Base-by-base conservation (phyloP, 2,888 invertebrate genomes). In the Sthenelais limicola region DNA sequence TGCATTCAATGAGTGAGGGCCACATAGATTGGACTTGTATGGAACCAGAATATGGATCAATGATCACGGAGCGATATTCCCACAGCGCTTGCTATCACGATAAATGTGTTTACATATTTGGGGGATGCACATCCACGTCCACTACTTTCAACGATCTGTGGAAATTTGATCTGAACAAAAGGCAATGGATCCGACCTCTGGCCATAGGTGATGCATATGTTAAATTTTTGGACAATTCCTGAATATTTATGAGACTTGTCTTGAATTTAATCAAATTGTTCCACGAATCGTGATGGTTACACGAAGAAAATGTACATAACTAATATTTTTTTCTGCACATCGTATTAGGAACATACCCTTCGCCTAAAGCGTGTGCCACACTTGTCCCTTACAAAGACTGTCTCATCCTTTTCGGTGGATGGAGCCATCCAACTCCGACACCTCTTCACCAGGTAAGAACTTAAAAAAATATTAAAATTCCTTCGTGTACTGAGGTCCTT, bases 121-220 rank as follows among this genome's bases (percentile, higher is more conserved):
- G 98, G 38, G 98, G 98, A 7, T 97, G 97, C 82, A 97, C 97
- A 15, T 94, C 94, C 47, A 93, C 94, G 71, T 94, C 94, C 82
- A 97, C 98, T 26, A 95, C 98, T 18, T 97, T 97, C 84, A 98
- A 98, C 89, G 98, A 98, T 89, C 90, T 98, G 38, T 98, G 98
- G 98, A 91, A 92, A 77, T 92, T 98, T 87, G 95, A 98, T 89
- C 90, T 98, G 75, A 93, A 94, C 0, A 92, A 91, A 58, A 90
- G 95, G 81, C 91, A 92, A 79, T 97, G 97, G 97, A 91, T 93
- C 24, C 75, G 88, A 47, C 87, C 87, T 7, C 76, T 88, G 30
- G 86, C 88, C 7, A 85, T 82, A 68, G 88, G 88, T 88, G 74
- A 72, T 77, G 72, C 18, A n/a, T n/a, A n/a, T n/a, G n/a, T n/a